These are phyloP conservation scores for Porphyrio hochstetteri DNA, from an alignment of 2,113 vertebrate species.

Conservation along the genomic window DNA sequence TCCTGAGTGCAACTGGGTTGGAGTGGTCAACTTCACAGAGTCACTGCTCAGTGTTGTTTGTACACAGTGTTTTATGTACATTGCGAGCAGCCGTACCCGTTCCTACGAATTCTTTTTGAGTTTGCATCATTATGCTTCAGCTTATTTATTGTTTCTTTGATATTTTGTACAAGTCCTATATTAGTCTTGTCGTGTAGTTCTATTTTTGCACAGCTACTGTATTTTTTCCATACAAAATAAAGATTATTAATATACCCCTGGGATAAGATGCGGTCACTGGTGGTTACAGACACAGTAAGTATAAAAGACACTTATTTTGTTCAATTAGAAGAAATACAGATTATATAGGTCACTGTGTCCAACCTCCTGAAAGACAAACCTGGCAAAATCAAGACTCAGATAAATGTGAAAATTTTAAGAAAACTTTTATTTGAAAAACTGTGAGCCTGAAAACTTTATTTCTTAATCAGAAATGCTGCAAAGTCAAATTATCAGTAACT, in stretches of 20 bases:
- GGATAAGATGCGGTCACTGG: background rate
- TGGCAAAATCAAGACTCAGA: background rate
- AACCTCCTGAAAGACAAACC: background rate
- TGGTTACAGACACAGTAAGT: background rate
- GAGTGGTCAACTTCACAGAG: background rate
- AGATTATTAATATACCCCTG: constrained; percentile 69
- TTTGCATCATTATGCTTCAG: constrained; percentile 64
- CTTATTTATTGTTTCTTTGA: constrained; percentile 94
- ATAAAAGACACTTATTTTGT: background rate
- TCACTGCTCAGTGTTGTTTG: background rate
- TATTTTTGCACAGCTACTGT: constrained; percentile 95
- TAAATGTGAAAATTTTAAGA: background rate
- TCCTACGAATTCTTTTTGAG: constrained; percentile 30
- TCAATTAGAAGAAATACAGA: background rate
- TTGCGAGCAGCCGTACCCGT: constrained; percentile 28
- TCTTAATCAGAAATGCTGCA: background rate
- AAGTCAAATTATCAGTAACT: background rate
- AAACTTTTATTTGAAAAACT: background rate
- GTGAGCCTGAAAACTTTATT: background rate
- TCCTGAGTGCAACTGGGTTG: background rate
- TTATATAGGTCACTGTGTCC: background rate
- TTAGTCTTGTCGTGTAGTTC: constrained; percentile 87
- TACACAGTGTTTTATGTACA: constrained; percentile 3
- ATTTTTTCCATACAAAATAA: constrained; percentile 80
- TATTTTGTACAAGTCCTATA: constrained; percentile 90